Base-by-base conservation (phyloP, 1,140 invertebrate species). In the Apis laboriosa region DNA sequence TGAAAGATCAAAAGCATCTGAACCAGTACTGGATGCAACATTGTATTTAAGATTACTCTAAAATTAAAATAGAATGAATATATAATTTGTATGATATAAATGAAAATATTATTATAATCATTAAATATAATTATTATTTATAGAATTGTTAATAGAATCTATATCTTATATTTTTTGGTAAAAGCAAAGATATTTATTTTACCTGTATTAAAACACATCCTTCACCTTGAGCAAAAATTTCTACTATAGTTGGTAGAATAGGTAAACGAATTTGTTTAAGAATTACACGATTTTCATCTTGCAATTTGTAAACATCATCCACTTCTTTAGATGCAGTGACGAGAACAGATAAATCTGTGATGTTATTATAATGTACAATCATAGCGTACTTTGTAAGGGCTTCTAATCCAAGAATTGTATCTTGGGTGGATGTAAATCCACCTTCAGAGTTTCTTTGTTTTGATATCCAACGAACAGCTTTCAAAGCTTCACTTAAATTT, bases 371-470 rank as follows among this genome's bases (percentile, higher is more conserved):
- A 3, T 90, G 89, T 83, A 94, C 92, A 1, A 91, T 87, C 2
- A 88, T 88, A 1, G 96, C 95, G 75, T 96, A 96, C 80, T 95
- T 95, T 2, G 95, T 94, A 2, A 97, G 90, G 0, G 96, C 96
- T 81, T 96, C 95, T 24, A 97, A 90, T 9, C 95, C 96, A 1
- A 97, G 92, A 2, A 96, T 95, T 0, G 96, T 97, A 84, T 97
- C 97, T 90, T 96, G 96, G 0, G 96, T 96, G 15, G 97, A 97
- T 0, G 95, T 94, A 89, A 97, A 98, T 19, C 97, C 97, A 49
- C 97, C 97, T 53, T 96, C 93, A 66, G 95, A 95, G 92, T 98
- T 98, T 75, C 97, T 94, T 90, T 98, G 96, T 55, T 95, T 94
- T 9, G 97, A 95, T 80, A 98, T 93, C 97, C 97, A 98, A 61